A percentile compares a stretch with the other conserved stretches of the same genome.
These are phyloP conservation scores for Mallotus villosus DNA, from an alignment of 2,797 vertebrate genomes.

Conservation along the genomic window DNA sequence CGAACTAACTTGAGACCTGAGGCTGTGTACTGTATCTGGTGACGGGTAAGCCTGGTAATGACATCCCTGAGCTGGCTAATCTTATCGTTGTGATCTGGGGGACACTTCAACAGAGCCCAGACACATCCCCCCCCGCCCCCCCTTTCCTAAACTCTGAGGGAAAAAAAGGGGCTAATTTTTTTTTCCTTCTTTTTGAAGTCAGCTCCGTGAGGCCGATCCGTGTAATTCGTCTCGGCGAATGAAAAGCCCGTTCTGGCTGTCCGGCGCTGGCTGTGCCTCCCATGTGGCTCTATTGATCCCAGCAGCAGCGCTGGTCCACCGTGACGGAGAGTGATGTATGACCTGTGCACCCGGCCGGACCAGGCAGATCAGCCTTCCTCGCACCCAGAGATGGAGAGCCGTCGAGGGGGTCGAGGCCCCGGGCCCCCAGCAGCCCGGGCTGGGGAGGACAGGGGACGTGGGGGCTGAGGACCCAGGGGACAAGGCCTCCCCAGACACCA, in stretches of 20 bases:
- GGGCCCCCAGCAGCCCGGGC: conserved; percentile 41
- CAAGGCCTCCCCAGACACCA: conserved; percentile 33
- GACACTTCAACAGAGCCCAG: conserved; percentile 34
- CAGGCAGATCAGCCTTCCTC: conserved; percentile 53
- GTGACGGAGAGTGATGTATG: conserved; percentile 71
- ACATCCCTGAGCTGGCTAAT: conserved; percentile 22
- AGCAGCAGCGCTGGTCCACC: conserved; percentile 38
- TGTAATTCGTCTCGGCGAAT: conserved; percentile 41
- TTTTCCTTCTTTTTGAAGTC: conserved; percentile 35
- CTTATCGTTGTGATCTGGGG: conserved; percentile 22
- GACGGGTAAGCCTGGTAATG: conserved; percentile 23
- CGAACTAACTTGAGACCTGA: conserved; percentile 1
- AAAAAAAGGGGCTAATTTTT: background rate
- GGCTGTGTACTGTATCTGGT: conserved; percentile 9
- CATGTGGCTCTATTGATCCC: conserved; percentile 47
- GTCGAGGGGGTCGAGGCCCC: conserved; percentile 47
- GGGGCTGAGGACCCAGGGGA: conserved; percentile 34
- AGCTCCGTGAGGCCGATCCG: conserved; percentile 36
- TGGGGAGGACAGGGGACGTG: conserved; percentile 42
- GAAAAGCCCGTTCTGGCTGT: conserved; percentile 49
- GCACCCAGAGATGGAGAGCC: conserved; percentile 59
- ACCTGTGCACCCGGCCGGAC: conserved; percentile 73
- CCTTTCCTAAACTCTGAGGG: conserved; percentile 25
- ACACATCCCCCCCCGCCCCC: background rate
- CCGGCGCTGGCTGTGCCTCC: conserved; percentile 27